phyloP scores from a whole-genome alignment of 1,140 invertebrate species.

The Artemia franciscana region DNA sequence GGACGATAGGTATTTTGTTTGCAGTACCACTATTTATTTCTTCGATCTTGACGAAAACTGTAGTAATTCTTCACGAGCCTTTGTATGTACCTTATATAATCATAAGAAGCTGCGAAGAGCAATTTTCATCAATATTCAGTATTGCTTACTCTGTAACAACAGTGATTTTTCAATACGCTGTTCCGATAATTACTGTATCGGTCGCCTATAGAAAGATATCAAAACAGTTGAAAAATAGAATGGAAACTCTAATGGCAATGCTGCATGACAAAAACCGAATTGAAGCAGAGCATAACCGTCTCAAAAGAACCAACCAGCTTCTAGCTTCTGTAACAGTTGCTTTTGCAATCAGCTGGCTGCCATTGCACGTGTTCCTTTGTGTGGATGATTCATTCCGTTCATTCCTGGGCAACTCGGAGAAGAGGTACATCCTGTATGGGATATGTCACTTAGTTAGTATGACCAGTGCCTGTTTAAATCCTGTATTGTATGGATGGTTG shows the following conservation, averaged over 20 bases:
- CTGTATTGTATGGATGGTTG: slow-evolving; percentile 44
- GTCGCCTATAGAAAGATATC: slow-evolving; percentile 32
- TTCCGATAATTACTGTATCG: slow-evolving; percentile 53
- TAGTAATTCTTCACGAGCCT: slow-evolving; percentile 25
- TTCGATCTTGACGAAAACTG: slow-evolving; percentile 36
- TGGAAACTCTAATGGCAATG: slow-evolving; percentile 11
- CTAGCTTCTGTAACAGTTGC: slow-evolving; percentile 59
- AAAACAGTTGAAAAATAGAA: slow-evolving; percentile 28
- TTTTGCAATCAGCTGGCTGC: slow-evolving; percentile 65
- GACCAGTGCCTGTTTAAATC: slow-evolving; percentile 61
- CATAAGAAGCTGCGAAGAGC: slow-evolving; percentile 48
- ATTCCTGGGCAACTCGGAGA: slow-evolving; percentile 24
- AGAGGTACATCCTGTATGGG: slow-evolving; percentile 37
- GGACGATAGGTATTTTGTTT: slow-evolving; percentile 47
- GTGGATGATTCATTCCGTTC: slow-evolving; percentile 35
- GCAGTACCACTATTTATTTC: slow-evolving; percentile 54
- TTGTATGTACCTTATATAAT: not conserved
- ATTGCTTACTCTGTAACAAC: slow-evolving; percentile 59
- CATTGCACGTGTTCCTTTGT: slow-evolving; percentile 58
- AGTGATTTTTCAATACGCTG: slow-evolving; percentile 53
- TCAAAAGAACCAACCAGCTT: slow-evolving; percentile 52
- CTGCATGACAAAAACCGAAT: slow-evolving; percentile 8
- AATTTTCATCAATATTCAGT: slow-evolving; percentile 41
- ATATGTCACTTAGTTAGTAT: slow-evolving; percentile 62
- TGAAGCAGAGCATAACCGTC: slow-evolving; percentile 29